Conservation (phyloP, 2,113 vertebrate genomes). For the Nothoprocta pentlandii region DNA sequence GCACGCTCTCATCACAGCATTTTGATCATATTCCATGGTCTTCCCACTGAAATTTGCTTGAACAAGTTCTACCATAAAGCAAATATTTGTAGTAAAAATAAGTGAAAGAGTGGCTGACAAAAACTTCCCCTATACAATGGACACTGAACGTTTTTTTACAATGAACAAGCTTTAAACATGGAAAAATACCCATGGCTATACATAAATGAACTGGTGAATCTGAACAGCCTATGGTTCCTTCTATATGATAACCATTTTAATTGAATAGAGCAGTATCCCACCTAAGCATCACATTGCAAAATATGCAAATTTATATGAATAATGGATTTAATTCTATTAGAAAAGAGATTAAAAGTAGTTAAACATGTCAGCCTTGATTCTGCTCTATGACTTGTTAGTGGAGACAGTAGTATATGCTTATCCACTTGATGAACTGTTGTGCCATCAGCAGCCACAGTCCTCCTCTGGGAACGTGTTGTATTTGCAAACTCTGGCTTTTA, state of each 20-base stretch:
- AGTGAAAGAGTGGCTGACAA: background rate
- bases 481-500: background rate
- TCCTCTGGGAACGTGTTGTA: background rate
- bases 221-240: background rate
- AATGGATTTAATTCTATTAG: constrained; percentile 56
- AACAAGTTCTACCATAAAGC: background rate
- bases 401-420: constrained; percentile 16
- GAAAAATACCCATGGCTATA: background rate
- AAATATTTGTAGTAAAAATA: background rate
- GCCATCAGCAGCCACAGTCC: background rate
- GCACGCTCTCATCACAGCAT: background rate
- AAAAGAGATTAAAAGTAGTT: constrained; percentile 62
- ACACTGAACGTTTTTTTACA: background rate
- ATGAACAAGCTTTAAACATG: background rate
- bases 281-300: background rate
- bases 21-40: background rate
- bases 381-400: constrained; percentile 37
- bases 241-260: background rate
- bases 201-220: background rate
- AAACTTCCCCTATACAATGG: background rate
- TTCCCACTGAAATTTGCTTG: background rate
- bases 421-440: background rate
- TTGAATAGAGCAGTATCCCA: background rate
- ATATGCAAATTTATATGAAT: constrained; percentile 35
- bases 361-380: constrained; percentile 42